Base-by-base conservation (phyloP, 2,797 vertebrate species). In the Ficedula albicollis region DNA sequence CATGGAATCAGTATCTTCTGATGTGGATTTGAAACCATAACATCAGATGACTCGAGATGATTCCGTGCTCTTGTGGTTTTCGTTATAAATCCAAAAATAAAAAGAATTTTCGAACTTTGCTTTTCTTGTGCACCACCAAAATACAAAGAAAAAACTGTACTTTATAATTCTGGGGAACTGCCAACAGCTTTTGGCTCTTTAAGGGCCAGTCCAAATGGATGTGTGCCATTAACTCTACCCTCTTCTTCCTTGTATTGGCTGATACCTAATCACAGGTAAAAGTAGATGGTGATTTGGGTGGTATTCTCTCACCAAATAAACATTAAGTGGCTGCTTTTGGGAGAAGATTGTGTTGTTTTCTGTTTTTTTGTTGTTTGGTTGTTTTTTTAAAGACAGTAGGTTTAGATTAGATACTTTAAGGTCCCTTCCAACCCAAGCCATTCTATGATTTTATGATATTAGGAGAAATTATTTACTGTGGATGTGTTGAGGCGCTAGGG, bases 1-100 rank as follows among this genome's bases (percentile, higher is more conserved):
- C 32, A 16, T 59, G 46, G 29, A 68, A 62, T 87, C 20, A 44
- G 30, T 85, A 16, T 80, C 87, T 93, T 82, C 26, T 93, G 75
- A 87, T 93, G 92, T 85, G 73, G 73, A 30, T 88, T 92, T 68
- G 55, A 78, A 94, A 89, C 43, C 21, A 25, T 78, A 84, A 85
- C 27, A 77, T 91, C 29, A 73, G 75, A 68, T 8, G 9, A 54
- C 54, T 86, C 4, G 2, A 87, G 83, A 90, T 91, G 52, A 89
- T 77, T 83, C n/a, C 1, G 1, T 0, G 2, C 34, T 59, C 6
- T 60, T 80, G 38, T 67, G 62, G 63, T 74, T 93, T 93, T 94
- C 29, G 25, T 87, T 80, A 34, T 56, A 58, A 87, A 60, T 86
- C 1, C 1, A 68, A 84, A 66, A 76, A 63, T 74, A 9, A n/a